phyloP scores from a whole-genome alignment of 2,797 vertebrate genomes.

The Acrossocheilus wenchowensis region DNA sequence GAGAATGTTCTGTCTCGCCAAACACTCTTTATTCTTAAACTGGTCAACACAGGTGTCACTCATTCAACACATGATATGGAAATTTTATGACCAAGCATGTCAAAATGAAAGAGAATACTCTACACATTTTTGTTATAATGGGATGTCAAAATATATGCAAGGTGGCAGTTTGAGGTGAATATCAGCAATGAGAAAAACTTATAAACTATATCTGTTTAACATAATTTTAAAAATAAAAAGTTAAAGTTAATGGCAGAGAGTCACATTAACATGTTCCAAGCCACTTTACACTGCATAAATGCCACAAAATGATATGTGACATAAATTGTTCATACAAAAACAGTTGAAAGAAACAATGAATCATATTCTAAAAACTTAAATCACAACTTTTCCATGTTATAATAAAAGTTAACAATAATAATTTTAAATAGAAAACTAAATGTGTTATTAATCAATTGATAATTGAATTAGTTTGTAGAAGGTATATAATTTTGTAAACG shows the following conservation, averaged over 20 bases:
- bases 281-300: too few species aligned
- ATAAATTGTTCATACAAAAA: too few species aligned
- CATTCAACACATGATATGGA: background rate
- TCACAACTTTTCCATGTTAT: background rate
- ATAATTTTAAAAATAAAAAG: too few species aligned
- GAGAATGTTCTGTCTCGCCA: background rate
- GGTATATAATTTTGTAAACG: background rate
- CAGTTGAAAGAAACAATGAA: too few species aligned
- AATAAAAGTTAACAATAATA: background rate
- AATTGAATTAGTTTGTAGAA: background rate
- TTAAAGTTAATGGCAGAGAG: too few species aligned
- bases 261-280: too few species aligned
- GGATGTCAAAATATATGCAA: background rate
- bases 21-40: too few species aligned
- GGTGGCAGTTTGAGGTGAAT: too few species aligned
- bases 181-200: background rate
- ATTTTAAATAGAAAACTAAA: background rate
- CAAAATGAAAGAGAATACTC: background rate
- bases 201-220: background rate
- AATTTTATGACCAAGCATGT: background rate
- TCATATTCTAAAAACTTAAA: too few species aligned
- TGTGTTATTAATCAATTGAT: background rate
- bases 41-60: background rate
- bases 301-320: too few species aligned
- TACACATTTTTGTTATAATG: background rate